Evolutionary conservation across 2,888 invertebrate genomes (phyloP), one percentile per base, ranked within the genome.

Genomic region (Hydropsyche betteni): DNA sequence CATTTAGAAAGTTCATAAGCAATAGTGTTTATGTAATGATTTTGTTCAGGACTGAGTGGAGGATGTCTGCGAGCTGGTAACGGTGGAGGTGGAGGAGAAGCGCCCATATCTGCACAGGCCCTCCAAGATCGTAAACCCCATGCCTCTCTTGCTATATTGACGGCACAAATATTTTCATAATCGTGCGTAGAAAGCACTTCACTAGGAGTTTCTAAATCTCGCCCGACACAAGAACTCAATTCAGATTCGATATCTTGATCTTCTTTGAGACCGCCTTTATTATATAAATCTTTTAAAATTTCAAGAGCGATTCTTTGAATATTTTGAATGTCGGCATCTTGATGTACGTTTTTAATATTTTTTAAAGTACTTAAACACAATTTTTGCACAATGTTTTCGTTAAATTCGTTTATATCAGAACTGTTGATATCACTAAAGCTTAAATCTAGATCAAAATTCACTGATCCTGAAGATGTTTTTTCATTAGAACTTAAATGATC

Each of bases 41-140:
- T 4, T 81, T 74, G 69, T 77, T 80, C 33, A 78, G 79, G 0
- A 77, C 80, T 36, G 79, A 82, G 24, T 7, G 52, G 76, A 12
- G 75, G 44, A 12, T 78, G 77, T n/a, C 75, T 75, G 12, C 76
- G 74, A 5, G 72, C 74, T 4, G 77, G 76, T n/a, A 77, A 75
- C 2, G 79, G 79, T 6, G 77, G 76, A 10, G 79, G 76, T 12
- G 76, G 76, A 16, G 78, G 75, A 3, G 76, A 77, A 5, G 76
- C 77, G 5, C 78, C 79, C 79, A 91, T 91, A 79, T 91, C 90
- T 50, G 87, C 89, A 81, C 91, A 91, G 3, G 89, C 90, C 81
- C 88, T 88, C 91, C 91, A 91, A 51, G 90, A 90, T 58, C 91
- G 85, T 70, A 91, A 83, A 0, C 90, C 91, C 90, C 90, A 90